phyloP scores from a whole-genome alignment of 2,797 vertebrate genomes.

The Bovichtus variegatus region DNA sequence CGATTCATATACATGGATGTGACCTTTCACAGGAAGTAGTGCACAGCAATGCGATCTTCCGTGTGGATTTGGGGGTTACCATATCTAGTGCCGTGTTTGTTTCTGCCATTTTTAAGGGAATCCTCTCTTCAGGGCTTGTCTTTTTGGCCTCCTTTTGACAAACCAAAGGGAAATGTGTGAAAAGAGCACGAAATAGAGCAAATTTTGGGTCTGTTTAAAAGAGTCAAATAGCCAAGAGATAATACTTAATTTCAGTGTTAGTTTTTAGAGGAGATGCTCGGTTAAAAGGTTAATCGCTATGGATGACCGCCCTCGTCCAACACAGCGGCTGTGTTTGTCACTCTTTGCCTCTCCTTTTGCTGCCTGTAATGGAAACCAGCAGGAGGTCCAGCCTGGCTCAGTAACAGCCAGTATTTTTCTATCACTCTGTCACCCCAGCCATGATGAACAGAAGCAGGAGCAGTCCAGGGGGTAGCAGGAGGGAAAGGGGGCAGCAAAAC shows the following conservation, averaged over 20 bases:
- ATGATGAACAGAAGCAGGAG: slow-evolving; percentile 66
- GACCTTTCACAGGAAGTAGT: slow-evolving; percentile 37
- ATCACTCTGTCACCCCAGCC: slow-evolving; percentile 51
- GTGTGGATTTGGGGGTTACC: not conserved
- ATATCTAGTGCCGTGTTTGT: not conserved
- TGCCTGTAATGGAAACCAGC: slow-evolving; percentile 74
- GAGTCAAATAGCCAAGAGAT: slow-evolving; percentile 17
- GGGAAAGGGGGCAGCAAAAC: slow-evolving; percentile 2
- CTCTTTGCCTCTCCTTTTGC: slow-evolving; percentile 66
- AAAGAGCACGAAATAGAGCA: not conserved
- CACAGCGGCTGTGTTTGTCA: slow-evolving; percentile 59
- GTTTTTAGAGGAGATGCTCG: slow-evolving; percentile 33
- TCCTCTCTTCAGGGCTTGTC: not conserved
- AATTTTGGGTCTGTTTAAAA: slow-evolving; percentile 11
- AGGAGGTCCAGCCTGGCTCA: slow-evolving; percentile 57
- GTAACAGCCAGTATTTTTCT: slow-evolving; percentile 61
- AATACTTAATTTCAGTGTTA: slow-evolving; percentile 20
- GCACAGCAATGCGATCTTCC: not conserved
- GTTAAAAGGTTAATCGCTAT: slow-evolving; percentile 52
- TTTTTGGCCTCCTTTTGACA: not conserved
- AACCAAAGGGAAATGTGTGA: not conserved
- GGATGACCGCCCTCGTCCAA: slow-evolving; percentile 42
- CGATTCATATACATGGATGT: slow-evolving; percentile 43
- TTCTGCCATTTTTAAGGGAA: not conserved
- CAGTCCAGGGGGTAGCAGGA: slow-evolving; percentile 32